These are phyloP conservation scores for Diplazon laetatorius DNA, from an alignment of 2,888 invertebrate species.

Conservation along the genomic window DNA sequence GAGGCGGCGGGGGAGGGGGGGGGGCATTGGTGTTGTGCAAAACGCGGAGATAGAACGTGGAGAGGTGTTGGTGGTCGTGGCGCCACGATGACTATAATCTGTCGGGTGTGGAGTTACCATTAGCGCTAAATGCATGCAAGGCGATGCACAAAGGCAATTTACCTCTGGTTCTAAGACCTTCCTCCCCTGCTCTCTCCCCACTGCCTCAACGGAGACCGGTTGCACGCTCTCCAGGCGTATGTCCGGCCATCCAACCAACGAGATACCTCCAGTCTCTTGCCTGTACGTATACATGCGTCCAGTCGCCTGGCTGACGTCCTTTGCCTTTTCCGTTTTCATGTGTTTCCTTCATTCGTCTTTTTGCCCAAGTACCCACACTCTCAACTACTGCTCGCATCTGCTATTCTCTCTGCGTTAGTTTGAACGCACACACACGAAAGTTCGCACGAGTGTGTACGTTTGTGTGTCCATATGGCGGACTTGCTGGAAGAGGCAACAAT, in stretches of 20 bases:
- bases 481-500: constrained; percentile 5
- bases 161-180: constrained; percentile 66
- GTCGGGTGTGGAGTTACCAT: constrained; percentile 70
- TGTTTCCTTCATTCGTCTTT: too few relatives aligned
- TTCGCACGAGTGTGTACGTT: background rate
- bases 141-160: constrained; percentile 72
- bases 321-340: too few relatives aligned
- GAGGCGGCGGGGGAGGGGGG: background rate
- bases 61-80: constrained; percentile 49
- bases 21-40: constrained; percentile 34
- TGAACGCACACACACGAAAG: background rate
- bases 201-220: constrained; percentile 56
- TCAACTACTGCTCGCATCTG: too few relatives aligned
- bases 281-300: too few relatives aligned
- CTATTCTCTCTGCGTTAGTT: background rate
- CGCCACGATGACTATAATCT: constrained; percentile 67
- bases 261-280: constrained; percentile 27
- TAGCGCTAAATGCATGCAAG: constrained; percentile 72
- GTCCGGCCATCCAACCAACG: constrained; percentile 2
- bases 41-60: constrained; percentile 27
- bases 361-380: too few relatives aligned
- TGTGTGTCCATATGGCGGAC: too few relatives aligned
- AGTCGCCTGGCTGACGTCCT: too few relatives aligned
- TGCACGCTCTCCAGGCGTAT: constrained; percentile 37
- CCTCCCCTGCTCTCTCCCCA: too few relatives aligned